A percentile compares a stretch with the other conserved stretches of the same genome.
These are phyloP conservation scores for Pseudorasbora parva DNA, from an alignment of 2,113 vertebrate genomes.

Conservation along the genomic window DNA sequence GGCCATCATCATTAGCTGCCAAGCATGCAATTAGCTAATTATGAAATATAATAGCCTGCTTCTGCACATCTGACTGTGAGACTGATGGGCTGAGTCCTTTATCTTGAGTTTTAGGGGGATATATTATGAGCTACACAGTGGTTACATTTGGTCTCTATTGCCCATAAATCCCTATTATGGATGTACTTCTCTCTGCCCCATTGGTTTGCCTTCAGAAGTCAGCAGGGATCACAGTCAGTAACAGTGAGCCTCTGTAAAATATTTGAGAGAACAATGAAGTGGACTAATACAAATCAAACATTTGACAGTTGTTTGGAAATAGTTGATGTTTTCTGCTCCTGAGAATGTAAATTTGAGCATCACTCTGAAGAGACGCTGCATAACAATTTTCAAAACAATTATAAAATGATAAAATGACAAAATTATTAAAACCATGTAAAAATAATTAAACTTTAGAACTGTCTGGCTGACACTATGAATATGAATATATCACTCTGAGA, in stretches of 20 bases:
- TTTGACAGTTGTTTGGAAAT: constrained; percentile 23
- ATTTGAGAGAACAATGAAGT: neutral
- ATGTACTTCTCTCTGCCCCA: constrained; percentile 34
- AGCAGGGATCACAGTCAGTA: constrained; percentile 42
- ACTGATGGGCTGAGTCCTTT: constrained; percentile 28
- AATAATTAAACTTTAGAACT: neutral
- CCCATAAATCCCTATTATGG: constrained; percentile 27
- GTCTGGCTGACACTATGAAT: neutral
- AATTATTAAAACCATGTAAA: constrained; percentile 11
- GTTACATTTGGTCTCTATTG: constrained; percentile 34
- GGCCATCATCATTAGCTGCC: constrained; percentile 34
- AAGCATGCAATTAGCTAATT: constrained; percentile 45
- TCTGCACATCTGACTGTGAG: constrained; percentile 10
- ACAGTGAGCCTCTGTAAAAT: neutral
- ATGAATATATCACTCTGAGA: constrained; percentile 21
- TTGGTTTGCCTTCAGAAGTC: constrained; percentile 49
- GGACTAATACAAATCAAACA: neutral
- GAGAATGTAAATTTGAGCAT: constrained; percentile 12
- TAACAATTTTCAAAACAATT: neutral
- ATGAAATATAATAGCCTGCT: constrained; percentile 46
- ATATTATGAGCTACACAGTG: neutral
- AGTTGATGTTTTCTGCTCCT: neutral
- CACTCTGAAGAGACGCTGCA: neutral
- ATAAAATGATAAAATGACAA: too few relatives aligned
- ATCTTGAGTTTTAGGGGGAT: neutral